phyloP scores from a whole-genome alignment of 1,140 invertebrate genomes.

The Leptestheria dahalacensis region DNA sequence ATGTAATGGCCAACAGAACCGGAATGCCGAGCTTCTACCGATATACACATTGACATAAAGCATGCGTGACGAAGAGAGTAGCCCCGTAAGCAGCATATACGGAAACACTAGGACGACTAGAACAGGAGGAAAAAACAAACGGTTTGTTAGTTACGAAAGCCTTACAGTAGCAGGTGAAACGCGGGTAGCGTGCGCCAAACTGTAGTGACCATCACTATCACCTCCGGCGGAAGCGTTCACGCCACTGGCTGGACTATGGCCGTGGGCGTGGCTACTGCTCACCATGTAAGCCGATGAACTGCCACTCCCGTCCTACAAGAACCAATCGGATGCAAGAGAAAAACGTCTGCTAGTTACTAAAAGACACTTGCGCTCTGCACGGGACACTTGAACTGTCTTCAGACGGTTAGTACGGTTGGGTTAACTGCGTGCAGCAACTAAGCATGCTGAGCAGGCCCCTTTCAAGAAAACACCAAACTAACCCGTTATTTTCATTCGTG shows the following conservation, averaged over 20 bases:
- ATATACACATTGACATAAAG: too few species aligned
- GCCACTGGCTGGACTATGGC: conserved; percentile 20
- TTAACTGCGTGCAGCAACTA: too few species aligned
- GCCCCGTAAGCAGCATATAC: too few species aligned
- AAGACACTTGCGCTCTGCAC: background rate
- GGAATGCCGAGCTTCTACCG: too few species aligned
- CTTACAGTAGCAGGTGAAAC: conserved; percentile 72
- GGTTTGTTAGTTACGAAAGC: background rate
- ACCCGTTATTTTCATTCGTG: too few species aligned
- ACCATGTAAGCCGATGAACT: conserved; percentile 4
- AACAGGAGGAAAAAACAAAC: conserved; percentile 11
- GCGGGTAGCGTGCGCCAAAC: conserved; percentile 63
- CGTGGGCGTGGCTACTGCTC: background rate
- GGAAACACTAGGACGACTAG: background rate
- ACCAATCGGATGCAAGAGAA: background rate
- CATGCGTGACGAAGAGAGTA: too few species aligned
- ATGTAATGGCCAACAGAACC: too few species aligned
- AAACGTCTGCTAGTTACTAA: conserved; percentile 1
- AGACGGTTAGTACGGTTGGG: too few species aligned
- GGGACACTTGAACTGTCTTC: too few species aligned
- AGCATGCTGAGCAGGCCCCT: too few species aligned
- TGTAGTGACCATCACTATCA: conserved; percentile 39
- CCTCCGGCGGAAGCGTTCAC: conserved; percentile 41
- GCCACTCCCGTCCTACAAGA: conserved; percentile 2
- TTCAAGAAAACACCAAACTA: too few species aligned